phyloP scores from a whole-genome alignment of 2,888 invertebrate species.

The Andrena bucephala region DNA sequence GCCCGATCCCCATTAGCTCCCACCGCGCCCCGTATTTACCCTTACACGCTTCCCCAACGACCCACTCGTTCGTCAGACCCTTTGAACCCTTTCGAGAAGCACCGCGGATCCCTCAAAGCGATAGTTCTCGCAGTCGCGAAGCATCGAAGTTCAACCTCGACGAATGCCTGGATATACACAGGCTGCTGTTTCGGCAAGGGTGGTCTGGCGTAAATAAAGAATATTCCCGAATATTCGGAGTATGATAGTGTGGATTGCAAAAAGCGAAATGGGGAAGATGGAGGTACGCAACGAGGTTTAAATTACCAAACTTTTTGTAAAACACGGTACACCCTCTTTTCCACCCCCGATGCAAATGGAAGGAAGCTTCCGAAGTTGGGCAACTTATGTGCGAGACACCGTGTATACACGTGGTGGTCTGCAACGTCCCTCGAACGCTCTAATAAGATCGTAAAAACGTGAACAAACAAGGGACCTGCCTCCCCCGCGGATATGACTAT shows the following conservation, averaged over 20 bases:
- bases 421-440: not conserved
- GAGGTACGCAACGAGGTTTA: too few relatives aligned
- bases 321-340: not conserved
- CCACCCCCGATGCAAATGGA: not conserved
- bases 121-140: slow-evolving; percentile 30
- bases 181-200: not conserved
- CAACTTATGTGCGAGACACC: not conserved
- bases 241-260: too few relatives aligned
- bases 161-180: slow-evolving; percentile 14
- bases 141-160: slow-evolving; percentile 5
- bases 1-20: slow-evolving; percentile 37
- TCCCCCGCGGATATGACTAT: slow-evolving; percentile 23
- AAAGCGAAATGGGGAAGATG: too few relatives aligned
- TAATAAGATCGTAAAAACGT: slow-evolving; percentile 52
- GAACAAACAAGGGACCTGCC: slow-evolving; percentile 26
- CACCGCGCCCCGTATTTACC: slow-evolving; percentile 39
- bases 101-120: slow-evolving; percentile 36
- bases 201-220: too few relatives aligned
- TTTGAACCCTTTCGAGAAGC: slow-evolving; percentile 36
- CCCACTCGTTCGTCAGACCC: slow-evolving; percentile 38
- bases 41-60: slow-evolving; percentile 11
- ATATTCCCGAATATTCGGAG: too few relatives aligned
- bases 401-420: not conserved
- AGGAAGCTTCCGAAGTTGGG: not conserved
- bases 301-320: too few relatives aligned